A percentile compares a stretch with the other conserved stretches of the same genome.
phyloP scores from a whole-genome alignment of 2,888 invertebrate species.

The Heteropelma amictum region DNA sequence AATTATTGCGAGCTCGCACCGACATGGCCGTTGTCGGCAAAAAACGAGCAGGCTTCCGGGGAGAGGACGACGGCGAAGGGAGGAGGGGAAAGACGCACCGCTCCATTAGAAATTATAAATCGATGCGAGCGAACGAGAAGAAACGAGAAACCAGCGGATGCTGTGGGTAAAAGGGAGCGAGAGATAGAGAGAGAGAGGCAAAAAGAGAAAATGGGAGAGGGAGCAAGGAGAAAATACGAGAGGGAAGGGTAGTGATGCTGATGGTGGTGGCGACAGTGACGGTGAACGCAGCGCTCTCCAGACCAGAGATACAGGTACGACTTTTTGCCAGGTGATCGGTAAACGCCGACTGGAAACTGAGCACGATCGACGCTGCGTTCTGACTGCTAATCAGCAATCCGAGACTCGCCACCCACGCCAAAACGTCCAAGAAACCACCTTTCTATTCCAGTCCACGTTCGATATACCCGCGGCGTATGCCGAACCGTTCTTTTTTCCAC shows the following conservation, averaged over 20 bases:
- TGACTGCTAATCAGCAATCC: conserved; percentile 59
- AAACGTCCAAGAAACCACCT: conserved; percentile 35
- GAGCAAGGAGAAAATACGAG: conserved; percentile 7
- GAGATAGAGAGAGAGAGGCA: conserved; percentile 1
- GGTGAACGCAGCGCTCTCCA: conserved; percentile 49
- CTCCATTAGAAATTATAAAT: conserved; percentile 63
- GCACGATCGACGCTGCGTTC: conserved; percentile 57
- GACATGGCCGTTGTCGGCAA: conserved; percentile 60
- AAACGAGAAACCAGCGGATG: conserved; percentile 42
- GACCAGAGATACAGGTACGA: conserved; percentile 54
- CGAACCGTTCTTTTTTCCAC: conserved; percentile 6
- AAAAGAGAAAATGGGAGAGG: conserved; percentile 13
- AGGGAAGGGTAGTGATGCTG: conserved; percentile 35
- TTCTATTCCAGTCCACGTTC: conserved; percentile 44
- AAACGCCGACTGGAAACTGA: conserved; percentile 58
- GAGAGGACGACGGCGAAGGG: neutral
- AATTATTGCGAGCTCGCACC: conserved; percentile 57
- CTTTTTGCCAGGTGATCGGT: conserved; percentile 60
- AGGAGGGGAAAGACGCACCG: conserved; percentile 30
- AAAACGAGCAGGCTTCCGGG: conserved; percentile 33
- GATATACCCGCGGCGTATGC: neutral
- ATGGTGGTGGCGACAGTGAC: conserved; percentile 31
- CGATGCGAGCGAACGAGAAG: conserved; percentile 50
- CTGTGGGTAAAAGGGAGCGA: conserved; percentile 19
- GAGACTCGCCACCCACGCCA: conserved; percentile 54